Conservation (phyloP, 2,113 vertebrate genomes). For the Anseranas semipalmata region DNA sequence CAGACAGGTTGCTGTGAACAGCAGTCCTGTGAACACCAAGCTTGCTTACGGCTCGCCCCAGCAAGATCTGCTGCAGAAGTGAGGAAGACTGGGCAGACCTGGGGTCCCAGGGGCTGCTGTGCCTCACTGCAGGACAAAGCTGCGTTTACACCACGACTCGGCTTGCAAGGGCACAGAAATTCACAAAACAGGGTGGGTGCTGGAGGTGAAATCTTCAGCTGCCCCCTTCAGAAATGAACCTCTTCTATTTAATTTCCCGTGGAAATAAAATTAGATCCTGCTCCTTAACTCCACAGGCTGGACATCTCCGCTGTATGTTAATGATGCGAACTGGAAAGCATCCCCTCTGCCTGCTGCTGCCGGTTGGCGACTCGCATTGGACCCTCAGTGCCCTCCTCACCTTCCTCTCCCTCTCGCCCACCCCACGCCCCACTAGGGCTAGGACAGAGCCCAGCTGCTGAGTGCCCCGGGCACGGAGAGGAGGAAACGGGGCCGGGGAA, state of each 20-base stretch:
- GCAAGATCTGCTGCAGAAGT: not conserved
- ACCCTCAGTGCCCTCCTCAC: too few species aligned
- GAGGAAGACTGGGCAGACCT: not conserved
- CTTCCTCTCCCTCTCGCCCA: slow-evolving; percentile 31
- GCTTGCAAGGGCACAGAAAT: not conserved
- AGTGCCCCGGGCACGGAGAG: not conserved
- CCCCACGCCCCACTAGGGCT: too few species aligned
- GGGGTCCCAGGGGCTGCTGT: not conserved
- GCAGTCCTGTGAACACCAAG: not conserved
- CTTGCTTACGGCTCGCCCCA: not conserved
- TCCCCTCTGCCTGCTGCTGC: not conserved
- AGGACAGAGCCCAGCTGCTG: too few species aligned
- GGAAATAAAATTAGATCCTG: slow-evolving; percentile 56
- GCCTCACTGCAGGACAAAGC: not conserved
- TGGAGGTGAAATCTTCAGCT: not conserved
- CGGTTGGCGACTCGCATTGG: not conserved
- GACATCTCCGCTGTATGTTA: not conserved
- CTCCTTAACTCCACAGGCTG: not conserved
- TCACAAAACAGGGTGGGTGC: fast-evolving
- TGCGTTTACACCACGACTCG: not conserved
- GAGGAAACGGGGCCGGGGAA: not conserved
- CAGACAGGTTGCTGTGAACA: not conserved
- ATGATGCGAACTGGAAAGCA: not conserved
- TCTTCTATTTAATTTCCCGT: slow-evolving; percentile 7
- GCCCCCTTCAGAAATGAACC: not conserved